These are phyloP conservation scores for Halocaridina rubra DNA, from an alignment of 2,888 invertebrate genomes.

Conservation along the genomic window DNA sequence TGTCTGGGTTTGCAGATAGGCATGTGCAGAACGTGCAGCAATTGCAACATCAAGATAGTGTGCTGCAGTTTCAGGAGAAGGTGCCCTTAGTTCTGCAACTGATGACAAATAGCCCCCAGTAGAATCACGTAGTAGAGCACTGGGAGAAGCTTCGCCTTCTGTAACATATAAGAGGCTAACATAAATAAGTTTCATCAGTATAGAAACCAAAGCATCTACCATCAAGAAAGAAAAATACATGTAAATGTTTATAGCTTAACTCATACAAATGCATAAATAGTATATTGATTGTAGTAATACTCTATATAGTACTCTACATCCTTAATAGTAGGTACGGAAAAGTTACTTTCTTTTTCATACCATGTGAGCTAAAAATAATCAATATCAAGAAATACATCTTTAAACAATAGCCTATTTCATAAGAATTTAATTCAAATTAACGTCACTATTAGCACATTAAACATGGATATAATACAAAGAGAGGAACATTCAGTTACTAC, in stretches of 20 bases:
- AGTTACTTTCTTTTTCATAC: too few species aligned
- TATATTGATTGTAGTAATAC: too few species aligned
- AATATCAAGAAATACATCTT: too few species aligned
- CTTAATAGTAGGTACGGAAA: too few species aligned
- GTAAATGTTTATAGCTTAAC: neutral
- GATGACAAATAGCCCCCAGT: constrained; percentile 58
- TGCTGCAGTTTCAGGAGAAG: constrained; percentile 94
- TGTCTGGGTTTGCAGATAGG: neutral
- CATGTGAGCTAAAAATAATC: too few species aligned
- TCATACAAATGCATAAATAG: neutral
- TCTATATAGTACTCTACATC: constrained; percentile 71
- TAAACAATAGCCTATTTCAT: too few species aligned
- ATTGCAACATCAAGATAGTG: constrained; percentile 95
- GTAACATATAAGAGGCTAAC: neutral
- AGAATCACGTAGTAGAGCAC: constrained; percentile 53
- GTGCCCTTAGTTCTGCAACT: constrained; percentile 85
- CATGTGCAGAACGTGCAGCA: constrained; percentile 75
- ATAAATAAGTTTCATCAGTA: neutral
- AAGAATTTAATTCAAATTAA: too few species aligned
- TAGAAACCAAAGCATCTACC: neutral
- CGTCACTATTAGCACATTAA: too few species aligned
- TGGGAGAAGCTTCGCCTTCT: constrained; percentile 55
- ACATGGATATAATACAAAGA: too few species aligned
- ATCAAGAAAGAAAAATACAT: too few species aligned
- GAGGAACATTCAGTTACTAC: neutral